A percentile compares a stretch with the other conserved stretches of the same genome.
Conservation (phyloP, 1,140 invertebrate genomes). For the Nasonia giraulti region DNA sequence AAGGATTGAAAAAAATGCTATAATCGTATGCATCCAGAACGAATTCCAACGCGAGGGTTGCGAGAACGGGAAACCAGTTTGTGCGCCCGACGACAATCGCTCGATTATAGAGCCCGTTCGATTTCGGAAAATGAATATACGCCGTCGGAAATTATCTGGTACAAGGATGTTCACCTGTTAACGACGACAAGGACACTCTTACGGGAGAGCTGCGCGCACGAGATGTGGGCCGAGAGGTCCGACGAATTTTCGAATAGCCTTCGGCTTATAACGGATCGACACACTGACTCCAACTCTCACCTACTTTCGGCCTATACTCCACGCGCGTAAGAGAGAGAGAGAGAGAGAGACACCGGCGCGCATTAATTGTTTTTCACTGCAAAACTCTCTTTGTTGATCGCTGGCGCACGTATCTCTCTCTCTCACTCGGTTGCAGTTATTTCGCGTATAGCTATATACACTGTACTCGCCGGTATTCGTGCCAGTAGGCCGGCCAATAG, state of each 20-base stretch:
- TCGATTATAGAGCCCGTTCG: not conserved
- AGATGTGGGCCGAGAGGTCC: constrained; percentile 64
- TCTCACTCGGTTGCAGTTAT: not conserved
- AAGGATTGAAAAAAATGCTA: not conserved
- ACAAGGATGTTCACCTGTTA: not conserved
- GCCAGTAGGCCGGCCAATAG: constrained; percentile 69
- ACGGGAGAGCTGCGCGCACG: not conserved
- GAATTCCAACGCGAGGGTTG: not conserved
- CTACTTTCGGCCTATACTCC: constrained; percentile 42
- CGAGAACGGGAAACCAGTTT: not conserved
- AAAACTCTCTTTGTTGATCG: not conserved
- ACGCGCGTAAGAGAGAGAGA: not conserved
- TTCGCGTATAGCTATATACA: not conserved
- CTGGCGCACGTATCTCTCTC: not conserved
- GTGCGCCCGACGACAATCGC: too few relatives aligned
- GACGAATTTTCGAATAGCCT: constrained; percentile 69
- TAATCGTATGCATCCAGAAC: not conserved
- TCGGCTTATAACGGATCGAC: constrained; percentile 69
- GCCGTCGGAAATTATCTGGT: not conserved
- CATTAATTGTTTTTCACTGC: constrained; percentile 3
- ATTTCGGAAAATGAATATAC: not conserved
- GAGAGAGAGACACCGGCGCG: not conserved
- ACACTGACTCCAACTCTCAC: constrained; percentile 64
- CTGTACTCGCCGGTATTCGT: constrained; percentile 62
- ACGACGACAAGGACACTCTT: too few relatives aligned